These are phyloP conservation scores for Anthophora plumipes DNA, from an alignment of 2,888 invertebrate species.

Conservation along the genomic window DNA sequence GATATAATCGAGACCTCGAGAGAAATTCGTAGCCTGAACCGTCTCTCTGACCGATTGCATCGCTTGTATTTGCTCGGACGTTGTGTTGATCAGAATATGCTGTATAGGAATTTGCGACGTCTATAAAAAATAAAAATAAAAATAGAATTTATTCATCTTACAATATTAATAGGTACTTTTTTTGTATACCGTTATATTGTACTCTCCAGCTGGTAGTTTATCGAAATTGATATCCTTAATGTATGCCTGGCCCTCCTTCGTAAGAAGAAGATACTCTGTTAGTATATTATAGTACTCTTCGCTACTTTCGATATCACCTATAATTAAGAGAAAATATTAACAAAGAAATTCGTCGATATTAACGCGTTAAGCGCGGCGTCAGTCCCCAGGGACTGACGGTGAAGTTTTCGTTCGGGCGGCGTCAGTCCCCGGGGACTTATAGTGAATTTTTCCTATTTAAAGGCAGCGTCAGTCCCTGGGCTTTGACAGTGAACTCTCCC, in stretches of 20 bases:
- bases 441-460: too few species aligned
- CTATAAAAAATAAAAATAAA: constrained; percentile 63
- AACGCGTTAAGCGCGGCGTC: too few species aligned
- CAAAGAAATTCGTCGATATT: too few species aligned
- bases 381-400: too few species aligned
- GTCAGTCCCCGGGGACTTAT: too few species aligned
- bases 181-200: constrained; percentile 81
- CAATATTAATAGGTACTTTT: background rate
- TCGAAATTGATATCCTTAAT: constrained; percentile 82
- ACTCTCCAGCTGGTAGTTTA: constrained; percentile 78
- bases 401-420: too few species aligned
- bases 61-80: constrained; percentile 79
- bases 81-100: constrained; percentile 79
- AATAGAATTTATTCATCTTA: background rate
- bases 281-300: constrained; percentile 80
- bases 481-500: too few species aligned
- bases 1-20: constrained; percentile 72
- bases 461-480: too few species aligned
- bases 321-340: too few species aligned
- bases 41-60: constrained; percentile 80
- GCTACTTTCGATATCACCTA: constrained; percentile 75
- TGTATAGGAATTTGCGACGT: constrained; percentile 82
- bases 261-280: constrained; percentile 81
- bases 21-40: constrained; percentile 75
- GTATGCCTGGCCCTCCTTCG: constrained; percentile 80